A percentile compares a stretch with the other conserved stretches of the same genome.
These are phyloP conservation scores for Neosilurus hyrtlii DNA, from an alignment of 2,797 vertebrate species.

Conservation along the genomic window DNA sequence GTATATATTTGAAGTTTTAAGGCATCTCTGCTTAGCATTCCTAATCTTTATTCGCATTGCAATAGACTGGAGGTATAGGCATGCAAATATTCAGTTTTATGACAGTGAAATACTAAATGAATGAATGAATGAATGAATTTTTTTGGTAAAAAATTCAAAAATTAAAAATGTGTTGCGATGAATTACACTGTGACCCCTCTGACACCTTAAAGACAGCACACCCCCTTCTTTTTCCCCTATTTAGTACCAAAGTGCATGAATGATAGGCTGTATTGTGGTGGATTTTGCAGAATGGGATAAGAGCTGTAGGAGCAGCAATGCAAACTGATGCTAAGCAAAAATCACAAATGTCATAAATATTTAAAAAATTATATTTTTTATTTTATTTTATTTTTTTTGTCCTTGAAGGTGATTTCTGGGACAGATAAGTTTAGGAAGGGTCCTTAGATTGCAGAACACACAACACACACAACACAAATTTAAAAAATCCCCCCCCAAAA, in stretches of 20 bases:
- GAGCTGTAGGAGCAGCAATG: background rate
- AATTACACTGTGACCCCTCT: constrained; percentile 72
- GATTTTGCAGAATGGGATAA: background rate
- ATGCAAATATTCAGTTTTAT: constrained; percentile 59
- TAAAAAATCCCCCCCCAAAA: background rate
- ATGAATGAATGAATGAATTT: too few species aligned
- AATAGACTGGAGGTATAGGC: too few species aligned
- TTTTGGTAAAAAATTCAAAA: background rate
- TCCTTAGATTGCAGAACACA: constrained; percentile 1
- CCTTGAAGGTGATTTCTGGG: background rate
- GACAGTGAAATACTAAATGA: constrained; percentile 57
- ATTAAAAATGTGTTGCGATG: constrained; percentile 69
- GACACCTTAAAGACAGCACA: constrained; percentile 52
- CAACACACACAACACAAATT: background rate
- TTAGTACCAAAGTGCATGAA: background rate
- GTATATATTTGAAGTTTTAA: too few species aligned
- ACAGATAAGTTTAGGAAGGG: background rate
- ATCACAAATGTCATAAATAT: background rate
- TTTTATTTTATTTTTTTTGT: background rate
- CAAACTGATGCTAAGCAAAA: background rate
- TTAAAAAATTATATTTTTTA: background rate
- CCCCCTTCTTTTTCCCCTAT: too few species aligned
- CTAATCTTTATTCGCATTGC: too few species aligned
- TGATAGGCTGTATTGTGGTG: background rate
- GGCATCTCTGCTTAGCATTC: too few species aligned